phyloP scores from a whole-genome alignment of 1,140 invertebrate species.

The Oppia nitens region DNA sequence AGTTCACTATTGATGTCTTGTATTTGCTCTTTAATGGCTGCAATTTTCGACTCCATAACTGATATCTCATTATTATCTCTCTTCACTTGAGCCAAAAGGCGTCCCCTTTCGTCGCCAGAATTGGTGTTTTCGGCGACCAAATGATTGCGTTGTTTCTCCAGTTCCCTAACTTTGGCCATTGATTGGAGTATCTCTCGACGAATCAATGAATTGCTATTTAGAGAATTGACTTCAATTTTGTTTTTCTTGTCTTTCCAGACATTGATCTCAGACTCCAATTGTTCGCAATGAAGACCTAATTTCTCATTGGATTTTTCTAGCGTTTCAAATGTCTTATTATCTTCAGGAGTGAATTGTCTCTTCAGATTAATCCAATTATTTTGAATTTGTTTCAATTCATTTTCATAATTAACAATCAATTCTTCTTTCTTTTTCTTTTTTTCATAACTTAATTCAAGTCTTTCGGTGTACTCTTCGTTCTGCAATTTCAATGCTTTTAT shows the following conservation, averaged over 20 bases:
- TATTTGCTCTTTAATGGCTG: neutral
- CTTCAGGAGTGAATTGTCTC: slow-evolving; percentile 3
- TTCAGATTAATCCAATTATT: neutral
- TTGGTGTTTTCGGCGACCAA: slow-evolving; percentile 1
- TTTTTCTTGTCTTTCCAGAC: neutral
- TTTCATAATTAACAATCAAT: neutral
- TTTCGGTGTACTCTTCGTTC: slow-evolving; percentile 4
- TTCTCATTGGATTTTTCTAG: slow-evolving; percentile 10
- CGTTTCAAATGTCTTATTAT: neutral
- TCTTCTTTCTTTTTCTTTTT: slow-evolving; percentile 10
- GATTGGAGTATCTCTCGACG: slow-evolving; percentile 10
- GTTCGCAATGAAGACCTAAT: slow-evolving; percentile 5
- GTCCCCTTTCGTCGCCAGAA: slow-evolving; percentile 7
- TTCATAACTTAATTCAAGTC: slow-evolving; percentile 9
- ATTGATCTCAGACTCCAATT: slow-evolving; percentile 10
- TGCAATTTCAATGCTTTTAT: slow-evolving; percentile 35
- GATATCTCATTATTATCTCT: slow-evolving; percentile 15
- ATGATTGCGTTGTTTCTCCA: slow-evolving; percentile 16
- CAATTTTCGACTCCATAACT: neutral
- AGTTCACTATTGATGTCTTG: slow-evolving; percentile 5
- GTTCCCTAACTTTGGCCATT: neutral
- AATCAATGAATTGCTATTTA: neutral
- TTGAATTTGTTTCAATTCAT: slow-evolving; percentile 4
- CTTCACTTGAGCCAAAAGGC: slow-evolving; percentile 15
- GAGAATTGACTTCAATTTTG: neutral